Evolutionary conservation across 1,140 invertebrate genomes (phyloP), one percentile per base, ranked within the genome.

Genomic region (Philotrypesis tridentata): DNA sequence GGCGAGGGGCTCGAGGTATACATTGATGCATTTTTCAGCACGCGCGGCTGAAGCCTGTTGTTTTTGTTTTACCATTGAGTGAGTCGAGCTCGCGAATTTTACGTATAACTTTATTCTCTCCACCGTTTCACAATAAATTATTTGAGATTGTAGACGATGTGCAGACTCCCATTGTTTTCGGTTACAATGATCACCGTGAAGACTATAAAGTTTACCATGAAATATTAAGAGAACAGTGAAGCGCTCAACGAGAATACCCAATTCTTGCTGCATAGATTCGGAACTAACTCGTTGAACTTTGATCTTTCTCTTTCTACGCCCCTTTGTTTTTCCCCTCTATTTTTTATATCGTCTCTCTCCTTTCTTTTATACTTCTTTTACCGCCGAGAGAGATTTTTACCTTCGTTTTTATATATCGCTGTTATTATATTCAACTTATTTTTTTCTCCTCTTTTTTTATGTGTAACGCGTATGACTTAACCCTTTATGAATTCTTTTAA

Each of bases 211-310:
- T 61, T 61, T 23, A 61, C 60, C 21, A 25, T 8, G n/a, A 61
- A 61, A 25, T 65, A 27, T 25, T 25, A 12, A 65, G 61, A 25
- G 61, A 27, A 29, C 27, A 14, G 61, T 6, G 48, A 37, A 73
- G 68, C 55, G 60, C 70, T 80, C 31, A 74, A 68, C 55, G 72
- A 81, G 72, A 75, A 68, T 81, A 81, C 79, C 72, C 72, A 75
- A 55, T 72, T 27, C 12, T 65, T 65, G 14, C 68, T 14, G 29
- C 27, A 33, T 31, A 73, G 71, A 68, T 68, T 80, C 40, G 12
- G 8, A 67, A 55, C 33, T 65, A 27, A 75, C 8, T 68, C 40
- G 37, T 60, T 65, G 31, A 65, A 68, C 40, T 70, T 65, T 37
- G 61, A 12, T 67, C 27, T 74, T n/a, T 33, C 48, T 74, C 12